Conservation (phyloP, 2,888 invertebrate species). For the Taphrorychus bicolor region DNA sequence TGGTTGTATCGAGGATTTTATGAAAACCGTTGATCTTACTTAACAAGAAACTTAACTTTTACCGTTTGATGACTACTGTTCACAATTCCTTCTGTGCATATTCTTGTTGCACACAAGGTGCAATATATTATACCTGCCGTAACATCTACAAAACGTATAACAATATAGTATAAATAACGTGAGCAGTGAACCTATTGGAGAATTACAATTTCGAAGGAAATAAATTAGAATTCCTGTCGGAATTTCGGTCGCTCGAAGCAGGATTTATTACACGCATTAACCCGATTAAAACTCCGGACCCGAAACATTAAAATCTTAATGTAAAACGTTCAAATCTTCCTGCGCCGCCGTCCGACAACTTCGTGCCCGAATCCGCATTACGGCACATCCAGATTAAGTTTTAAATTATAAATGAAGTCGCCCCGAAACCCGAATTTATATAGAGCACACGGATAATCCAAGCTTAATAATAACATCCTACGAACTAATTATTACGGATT, state of each 20-base stretch:
- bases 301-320: conserved; percentile 18
- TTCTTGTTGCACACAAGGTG: too few species aligned
- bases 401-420: conserved; percentile 38
- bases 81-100: too few species aligned
- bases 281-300: conserved; percentile 1
- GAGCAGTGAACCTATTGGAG: background rate
- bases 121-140: too few species aligned
- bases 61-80: too few species aligned
- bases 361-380: conserved; percentile 20
- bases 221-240: background rate
- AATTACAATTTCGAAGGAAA: background rate
- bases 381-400: conserved; percentile 31
- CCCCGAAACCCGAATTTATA: conserved; percentile 30
- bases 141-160: too few species aligned
- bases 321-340: conserved; percentile 15
- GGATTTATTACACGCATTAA: conserved; percentile 9
- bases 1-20: too few species aligned
- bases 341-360: conserved; percentile 8
- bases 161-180: background rate
- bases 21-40: too few species aligned
- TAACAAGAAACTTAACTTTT: too few species aligned
- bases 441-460: conserved; percentile 30
- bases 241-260: conserved; percentile 2
- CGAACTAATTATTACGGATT: conserved; percentile 40
- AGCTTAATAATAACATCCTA: conserved; percentile 38